Conservation (phyloP, 2,797 vertebrate species). For the Valencia hispanica region DNA sequence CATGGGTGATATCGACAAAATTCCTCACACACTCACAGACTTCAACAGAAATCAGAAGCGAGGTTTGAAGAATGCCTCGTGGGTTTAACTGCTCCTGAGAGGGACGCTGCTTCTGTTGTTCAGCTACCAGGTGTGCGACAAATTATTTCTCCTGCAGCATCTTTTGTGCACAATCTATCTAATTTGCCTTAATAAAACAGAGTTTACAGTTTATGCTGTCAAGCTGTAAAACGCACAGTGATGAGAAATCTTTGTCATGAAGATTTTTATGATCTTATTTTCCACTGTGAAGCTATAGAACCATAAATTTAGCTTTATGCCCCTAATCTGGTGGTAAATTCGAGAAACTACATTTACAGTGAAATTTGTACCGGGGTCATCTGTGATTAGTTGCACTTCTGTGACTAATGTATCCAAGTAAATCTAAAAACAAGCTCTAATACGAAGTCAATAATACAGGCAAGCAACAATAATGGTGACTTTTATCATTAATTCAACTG, state of each 20-base stretch:
- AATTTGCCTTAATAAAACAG: neutral
- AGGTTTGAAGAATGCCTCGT: constrained; percentile 13
- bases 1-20: constrained; percentile 61
- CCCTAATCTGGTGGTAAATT: neutral
- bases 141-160: neutral
- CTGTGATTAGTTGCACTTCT: too few relatives aligned
- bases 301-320: neutral
- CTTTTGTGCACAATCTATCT: constrained; percentile 1
- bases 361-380: neutral
- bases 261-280: neutral
- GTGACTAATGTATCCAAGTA: neutral
- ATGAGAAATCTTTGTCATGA: neutral
- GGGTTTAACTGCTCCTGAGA: constrained; percentile 40
- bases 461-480: neutral
- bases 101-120: constrained; percentile 15
- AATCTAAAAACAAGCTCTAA: neutral
- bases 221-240: neutral
- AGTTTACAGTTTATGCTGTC: neutral
- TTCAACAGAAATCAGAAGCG: constrained; percentile 62
- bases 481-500: neutral
- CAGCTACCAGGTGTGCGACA: neutral
- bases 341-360: neutral
- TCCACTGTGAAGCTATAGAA: neutral
- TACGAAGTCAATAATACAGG: neutral
- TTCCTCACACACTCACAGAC: constrained; percentile 17